phyloP scores from a whole-genome alignment of 2,888 invertebrate genomes.

The Bombylius discolor region DNA sequence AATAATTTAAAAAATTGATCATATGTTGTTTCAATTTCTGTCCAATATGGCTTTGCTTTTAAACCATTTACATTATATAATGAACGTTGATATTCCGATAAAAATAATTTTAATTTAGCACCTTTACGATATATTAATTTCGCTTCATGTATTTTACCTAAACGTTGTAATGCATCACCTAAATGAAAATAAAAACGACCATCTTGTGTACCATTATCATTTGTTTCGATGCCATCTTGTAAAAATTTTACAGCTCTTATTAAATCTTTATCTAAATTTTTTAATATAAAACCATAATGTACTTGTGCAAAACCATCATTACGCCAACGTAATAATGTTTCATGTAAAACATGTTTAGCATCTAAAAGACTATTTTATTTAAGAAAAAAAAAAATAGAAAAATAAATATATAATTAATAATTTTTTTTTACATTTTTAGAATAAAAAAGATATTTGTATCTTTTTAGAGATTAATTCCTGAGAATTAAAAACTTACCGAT shows the following conservation, averaged over 20 bases:
- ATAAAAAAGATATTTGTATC: too few species aligned
- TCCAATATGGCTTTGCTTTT: slow-evolving; percentile 70
- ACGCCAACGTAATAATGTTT: slow-evolving; percentile 57
- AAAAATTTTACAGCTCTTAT: slow-evolving; percentile 52
- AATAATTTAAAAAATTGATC: slow-evolving; percentile 43
- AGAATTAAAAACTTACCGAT: slow-evolving; percentile 51
- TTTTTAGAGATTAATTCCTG: too few species aligned
- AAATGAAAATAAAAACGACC: slow-evolving; percentile 73
- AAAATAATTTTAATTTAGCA: slow-evolving; percentile 48
- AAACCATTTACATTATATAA: slow-evolving; percentile 69
- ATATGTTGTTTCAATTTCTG: slow-evolving; percentile 48
- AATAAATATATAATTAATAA: too few species aligned
- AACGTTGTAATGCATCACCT: slow-evolving; percentile 63
- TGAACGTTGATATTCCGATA: slow-evolving; percentile 69
- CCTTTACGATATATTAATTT: slow-evolving; percentile 50
- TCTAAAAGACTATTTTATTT: slow-evolving; percentile 35
- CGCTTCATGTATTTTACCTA: slow-evolving; percentile 53
- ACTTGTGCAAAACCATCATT: slow-evolving; percentile 66
- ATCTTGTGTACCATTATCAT: slow-evolving; percentile 55
- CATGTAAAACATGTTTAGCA: slow-evolving; percentile 52
- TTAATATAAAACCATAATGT: slow-evolving; percentile 61
- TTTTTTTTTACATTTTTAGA: too few species aligned
- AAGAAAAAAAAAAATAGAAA: neutral
- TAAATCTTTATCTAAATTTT: slow-evolving; percentile 51
- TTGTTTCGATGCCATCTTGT: slow-evolving; percentile 53